Evolutionary conservation across 1,140 invertebrate genomes (phyloP), one percentile per base, ranked within the genome.

Genomic region (Centruroides sculpturatus): DNA sequence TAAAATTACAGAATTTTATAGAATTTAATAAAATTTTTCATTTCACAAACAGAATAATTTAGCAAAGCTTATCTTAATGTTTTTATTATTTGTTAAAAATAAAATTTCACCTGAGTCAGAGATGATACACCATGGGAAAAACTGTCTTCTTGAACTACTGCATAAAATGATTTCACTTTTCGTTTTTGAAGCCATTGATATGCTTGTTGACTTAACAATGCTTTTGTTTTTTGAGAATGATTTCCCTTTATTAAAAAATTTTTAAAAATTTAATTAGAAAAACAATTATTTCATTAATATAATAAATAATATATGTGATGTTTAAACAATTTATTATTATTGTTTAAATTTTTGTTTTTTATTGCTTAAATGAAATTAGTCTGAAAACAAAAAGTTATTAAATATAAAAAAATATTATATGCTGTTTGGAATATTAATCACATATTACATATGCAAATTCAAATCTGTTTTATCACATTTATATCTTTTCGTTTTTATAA

Each of bases 71-170:
- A n/a, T 57, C 35, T 49, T n/a, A 57, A 36, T 41, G 3, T 13
- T 41, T 41, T n/a, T 35, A 12, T 47, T 12, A 35, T 11, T 11
- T 0, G 50, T 5, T 11, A 10, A 52, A 47, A 12, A 55, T 13
- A 13, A n/a, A 13, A 23, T n/a, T n/a, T 51, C 46, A 62, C 61
- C 56, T 77, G 74, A 61, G 76, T 67, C 0, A 77, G 54, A n/a
- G 71, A 66, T 52, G 71, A 69, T 9, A 71, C 73, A 3, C 76
- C 77, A 36, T 83, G 79, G 72, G 86, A 83, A 69, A 92, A 89
- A 62, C 75, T 80, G 9, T 81, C 62, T 35, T 78, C 75, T 47
- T 74, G 73, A 9, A 77, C 71, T n/a, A 73, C 64, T 34, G 66
- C 69, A 65, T 79, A 80, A 66, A 81, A 81, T 5, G 74, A 72